phyloP scores from a whole-genome alignment of 2,113 vertebrate genomes.

The Atlantisia rogersi region DNA sequence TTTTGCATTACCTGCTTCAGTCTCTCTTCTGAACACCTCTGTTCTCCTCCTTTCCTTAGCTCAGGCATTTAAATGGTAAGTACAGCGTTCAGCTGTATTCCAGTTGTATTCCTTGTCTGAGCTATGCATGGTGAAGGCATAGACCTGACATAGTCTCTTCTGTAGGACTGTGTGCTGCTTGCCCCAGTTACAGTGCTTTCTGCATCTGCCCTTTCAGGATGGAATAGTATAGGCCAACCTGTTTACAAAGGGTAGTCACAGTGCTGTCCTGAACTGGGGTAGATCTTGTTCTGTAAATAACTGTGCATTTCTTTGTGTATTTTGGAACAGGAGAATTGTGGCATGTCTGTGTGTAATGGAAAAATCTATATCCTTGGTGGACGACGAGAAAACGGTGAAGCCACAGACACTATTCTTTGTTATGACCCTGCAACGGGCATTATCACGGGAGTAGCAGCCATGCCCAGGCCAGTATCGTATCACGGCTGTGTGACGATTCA shows the following conservation, averaged over 20 bases:
- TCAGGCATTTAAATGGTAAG: neutral
- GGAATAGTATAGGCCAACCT: neutral
- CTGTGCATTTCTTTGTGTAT: neutral
- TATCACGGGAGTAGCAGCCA: conserved; percentile 94
- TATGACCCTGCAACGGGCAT: conserved; percentile 95
- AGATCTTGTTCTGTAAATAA: neutral
- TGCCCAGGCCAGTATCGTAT: conserved; percentile 96
- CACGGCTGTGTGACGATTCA: conserved; percentile 98
- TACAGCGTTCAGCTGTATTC: neutral
- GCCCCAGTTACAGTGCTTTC: neutral
- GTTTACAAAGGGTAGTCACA: neutral
- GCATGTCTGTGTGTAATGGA: conserved; percentile 98
- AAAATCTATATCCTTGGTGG: conserved; percentile 98
- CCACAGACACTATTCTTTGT: conserved; percentile 93
- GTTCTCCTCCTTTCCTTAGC: neutral
- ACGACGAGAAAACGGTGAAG: conserved; percentile 91
- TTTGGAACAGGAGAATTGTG: conserved; percentile 92
- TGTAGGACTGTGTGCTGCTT: neutral
- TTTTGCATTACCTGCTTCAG: neutral
- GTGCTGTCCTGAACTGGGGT: neutral
- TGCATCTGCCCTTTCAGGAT: neutral
- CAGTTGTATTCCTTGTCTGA: neutral
- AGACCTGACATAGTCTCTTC: neutral
- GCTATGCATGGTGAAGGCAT: neutral
- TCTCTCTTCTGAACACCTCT: neutral